Evolutionary conservation across 2,797 vertebrate species (phyloP), one percentile per base, ranked within the genome.

Genomic region (Lagocephalus sceleratus): DNA sequence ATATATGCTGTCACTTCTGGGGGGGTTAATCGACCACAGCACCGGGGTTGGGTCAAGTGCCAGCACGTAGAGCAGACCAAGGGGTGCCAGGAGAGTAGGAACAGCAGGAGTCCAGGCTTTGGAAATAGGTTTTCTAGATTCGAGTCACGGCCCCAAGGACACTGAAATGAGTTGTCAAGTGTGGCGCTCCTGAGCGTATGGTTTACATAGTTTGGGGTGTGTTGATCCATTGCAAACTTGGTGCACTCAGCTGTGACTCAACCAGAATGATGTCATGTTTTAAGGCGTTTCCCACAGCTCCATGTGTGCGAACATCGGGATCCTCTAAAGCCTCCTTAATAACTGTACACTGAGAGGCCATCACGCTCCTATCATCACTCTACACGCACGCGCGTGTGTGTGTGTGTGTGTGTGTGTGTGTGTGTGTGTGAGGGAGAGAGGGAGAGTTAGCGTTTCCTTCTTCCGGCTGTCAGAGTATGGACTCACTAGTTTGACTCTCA

Each of bases 231-330:
- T 49, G 57, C 58, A 76, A 76, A 71, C 46, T 81, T 76, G 63
- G 67, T 68, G 68, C 67, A 60, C 82, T 78, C 83, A 86, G 87
- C 83, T 89, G 86, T 88, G 82, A 90, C 79, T 91, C 83, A 87
- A 85, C 68, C 68, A 48, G 75, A 68, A 81, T 90, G 89, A 90
- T 88, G 88, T 91, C 86, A 91, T 83, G 26, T 76, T 66, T 67
- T 69, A 78, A 62, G 66, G 90, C 81, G 90, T 90, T 86, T 81
- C 83, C 72, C 75, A 78, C 61, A 79, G 83, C 73, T 76, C 73
- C 67, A 76, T 38, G 45, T 51, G 52, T 63, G 41, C 63, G 29
- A 74, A 64, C 44, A 47, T 47, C 35, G 48, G 8, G 19, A 66
- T 67, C 55, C 60, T 22, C 23, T 51, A 25, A 66, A 71, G 47